Conservation (phyloP, 2,113 vertebrate genomes). For the Tachysurus vachellii region DNA sequence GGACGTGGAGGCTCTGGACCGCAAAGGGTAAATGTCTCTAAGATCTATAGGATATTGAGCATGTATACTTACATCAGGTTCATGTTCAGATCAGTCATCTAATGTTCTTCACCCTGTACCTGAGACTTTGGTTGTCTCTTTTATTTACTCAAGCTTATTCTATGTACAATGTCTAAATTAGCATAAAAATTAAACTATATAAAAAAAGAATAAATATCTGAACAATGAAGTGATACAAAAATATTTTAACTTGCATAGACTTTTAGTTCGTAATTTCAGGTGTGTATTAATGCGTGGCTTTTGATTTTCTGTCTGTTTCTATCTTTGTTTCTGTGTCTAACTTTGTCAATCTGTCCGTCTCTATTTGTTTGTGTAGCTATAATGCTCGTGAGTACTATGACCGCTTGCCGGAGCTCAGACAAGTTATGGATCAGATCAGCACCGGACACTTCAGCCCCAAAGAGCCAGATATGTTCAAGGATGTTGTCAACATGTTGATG, state of each 20-base stretch:
- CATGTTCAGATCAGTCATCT: too few relatives aligned
- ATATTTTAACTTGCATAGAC: not conserved
- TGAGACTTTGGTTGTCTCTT: not conserved
- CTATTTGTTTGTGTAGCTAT: slow-evolving; percentile 70
- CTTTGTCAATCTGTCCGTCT: not conserved
- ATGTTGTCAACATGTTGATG: slow-evolving; percentile 82
- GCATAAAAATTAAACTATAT: not conserved
- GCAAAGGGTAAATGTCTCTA: slow-evolving; percentile 72
- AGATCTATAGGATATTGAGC: not conserved
- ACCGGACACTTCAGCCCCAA: slow-evolving; percentile 79
- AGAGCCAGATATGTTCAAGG: slow-evolving; percentile 80
- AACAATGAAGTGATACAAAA: not conserved
- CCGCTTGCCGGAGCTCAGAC: slow-evolving; percentile 78
- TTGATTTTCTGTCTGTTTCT: not conserved
- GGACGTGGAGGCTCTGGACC: slow-evolving; percentile 81
- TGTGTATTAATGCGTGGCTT: not conserved
- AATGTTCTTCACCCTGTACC: not conserved
- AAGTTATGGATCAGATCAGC: slow-evolving; percentile 82
- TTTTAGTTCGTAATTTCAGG: not conserved
- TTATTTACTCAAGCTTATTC: not conserved
- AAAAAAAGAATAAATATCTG: not conserved
- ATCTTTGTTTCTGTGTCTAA: too few relatives aligned
- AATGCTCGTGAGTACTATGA: slow-evolving; percentile 78
- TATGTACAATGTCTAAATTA: not conserved
- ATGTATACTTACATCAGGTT: not conserved